These are phyloP conservation scores for Poecile atricapillus DNA, from an alignment of 2,113 vertebrate species.

Conservation along the genomic window DNA sequence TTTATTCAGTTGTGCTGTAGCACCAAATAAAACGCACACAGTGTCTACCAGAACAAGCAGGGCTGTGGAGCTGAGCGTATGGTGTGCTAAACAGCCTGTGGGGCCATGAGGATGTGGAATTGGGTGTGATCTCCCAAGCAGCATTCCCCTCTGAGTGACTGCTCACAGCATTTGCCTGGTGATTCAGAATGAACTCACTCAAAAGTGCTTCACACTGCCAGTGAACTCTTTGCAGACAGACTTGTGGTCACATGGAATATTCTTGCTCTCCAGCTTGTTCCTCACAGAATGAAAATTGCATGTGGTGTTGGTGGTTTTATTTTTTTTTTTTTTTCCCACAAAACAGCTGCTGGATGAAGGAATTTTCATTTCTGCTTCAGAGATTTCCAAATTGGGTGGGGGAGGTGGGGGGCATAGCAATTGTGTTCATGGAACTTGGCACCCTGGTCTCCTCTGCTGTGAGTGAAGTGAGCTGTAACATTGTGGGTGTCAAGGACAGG, in stretches of 20 bases:
- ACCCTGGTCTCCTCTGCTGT: neutral
- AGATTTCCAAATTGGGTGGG: neutral
- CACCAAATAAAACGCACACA: neutral
- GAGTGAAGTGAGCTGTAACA: neutral
- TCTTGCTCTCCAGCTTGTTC: neutral
- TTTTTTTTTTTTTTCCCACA: neutral
- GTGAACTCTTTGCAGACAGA: neutral
- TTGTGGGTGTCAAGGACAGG: neutral
- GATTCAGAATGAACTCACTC: neutral
- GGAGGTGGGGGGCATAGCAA: no score
- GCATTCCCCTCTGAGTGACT: neutral
- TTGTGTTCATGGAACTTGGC: neutral
- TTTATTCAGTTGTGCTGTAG: neutral
- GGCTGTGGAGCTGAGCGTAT: accelerated
- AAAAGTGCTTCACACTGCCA: neutral
- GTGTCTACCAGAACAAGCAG: neutral
- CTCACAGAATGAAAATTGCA: neutral
- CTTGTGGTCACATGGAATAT: neutral
- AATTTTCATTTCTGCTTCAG: neutral
- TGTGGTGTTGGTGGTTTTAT: neutral
- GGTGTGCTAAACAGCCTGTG: neutral
- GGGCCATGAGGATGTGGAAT: neutral
- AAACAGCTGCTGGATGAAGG: neutral
- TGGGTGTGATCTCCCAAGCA: neutral
- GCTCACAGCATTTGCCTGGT: neutral